Evolutionary conservation across 2,888 invertebrate species (phyloP), one percentile per base, ranked within the genome.

Genomic region (Acrocyrtus sp.): DNA sequence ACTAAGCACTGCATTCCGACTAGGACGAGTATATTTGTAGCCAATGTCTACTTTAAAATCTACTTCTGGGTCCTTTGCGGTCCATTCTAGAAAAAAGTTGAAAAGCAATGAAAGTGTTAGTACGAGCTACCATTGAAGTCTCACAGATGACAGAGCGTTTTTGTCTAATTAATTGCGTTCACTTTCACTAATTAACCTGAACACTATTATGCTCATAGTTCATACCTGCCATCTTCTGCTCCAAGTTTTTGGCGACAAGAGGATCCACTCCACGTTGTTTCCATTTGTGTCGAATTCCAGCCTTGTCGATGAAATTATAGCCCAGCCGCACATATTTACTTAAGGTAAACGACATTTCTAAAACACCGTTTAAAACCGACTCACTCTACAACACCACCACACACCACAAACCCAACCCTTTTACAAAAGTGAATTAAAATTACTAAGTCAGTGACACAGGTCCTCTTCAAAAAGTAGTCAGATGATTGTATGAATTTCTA

Each of bases 231-330:
- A 93, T 82, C 69, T 91, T 87, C 82, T 93, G 89, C 81, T 90
- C 87, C 70, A 94, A 84, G 0, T 87, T 88, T 82, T 87, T 88
- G 29, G 92, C 91, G 50, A 88, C 84, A 43, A 88, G 89, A 3
- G 93, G 92, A 10, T 91, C 87, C 84, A 90, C 90, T 73, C 93
- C 94, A 82, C 90, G 86, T 45, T 91, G 77, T 75, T 86, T 86
- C 83, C 92, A 92, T 1, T 89, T 88, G 81, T 84, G 80, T 73
- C 86, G 81, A 19, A 83, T 56, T 6, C 76, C 72, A 2, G 66
- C 54, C 22, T 27, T 57, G 17, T 77, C 75, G 43, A 79, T 73
- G 17, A 78, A 68, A 21, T 63, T 53, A 0, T 54, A 29, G 2
- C 65, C 51, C n/a, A 17, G 50, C 24, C 63, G 27, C 29, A 63